These are phyloP conservation scores for Leptura quadrifasciata DNA, from an alignment of 2,888 invertebrate species.

Conservation along the genomic window DNA sequence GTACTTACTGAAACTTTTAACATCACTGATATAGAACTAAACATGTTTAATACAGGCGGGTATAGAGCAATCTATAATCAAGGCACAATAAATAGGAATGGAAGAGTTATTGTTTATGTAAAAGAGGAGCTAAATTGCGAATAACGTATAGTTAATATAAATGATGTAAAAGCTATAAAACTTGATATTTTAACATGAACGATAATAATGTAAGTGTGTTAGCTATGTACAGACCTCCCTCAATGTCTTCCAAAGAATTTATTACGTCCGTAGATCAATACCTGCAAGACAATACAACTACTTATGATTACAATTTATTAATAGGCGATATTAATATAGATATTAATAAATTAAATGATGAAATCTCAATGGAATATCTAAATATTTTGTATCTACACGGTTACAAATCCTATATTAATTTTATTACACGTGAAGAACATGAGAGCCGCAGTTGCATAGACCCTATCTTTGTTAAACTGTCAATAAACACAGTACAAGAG, in stretches of 20 bases:
- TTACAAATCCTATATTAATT: too few species aligned
- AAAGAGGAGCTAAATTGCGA: background rate
- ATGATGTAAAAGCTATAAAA: background rate
- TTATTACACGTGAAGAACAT: too few species aligned
- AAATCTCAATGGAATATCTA: too few species aligned
- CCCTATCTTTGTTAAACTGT: too few species aligned
- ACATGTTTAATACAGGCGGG: background rate
- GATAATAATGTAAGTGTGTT: background rate
- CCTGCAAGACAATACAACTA: background rate
- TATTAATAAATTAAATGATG: too few species aligned
- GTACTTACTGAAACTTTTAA: background rate
- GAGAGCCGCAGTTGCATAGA: too few species aligned
- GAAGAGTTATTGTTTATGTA: background rate
- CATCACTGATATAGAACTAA: background rate
- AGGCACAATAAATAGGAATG: background rate
- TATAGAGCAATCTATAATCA: background rate
- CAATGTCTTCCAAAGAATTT: background rate
- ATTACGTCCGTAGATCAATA: background rate
- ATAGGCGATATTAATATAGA: too few species aligned
- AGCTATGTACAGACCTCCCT: background rate
- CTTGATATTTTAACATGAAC: background rate
- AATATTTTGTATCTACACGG: too few species aligned
- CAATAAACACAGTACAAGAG: too few species aligned
- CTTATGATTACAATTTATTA: background rate
- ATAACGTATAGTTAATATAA: background rate